These are phyloP conservation scores for Chromobotia macracanthus DNA, from an alignment of 2,797 vertebrate species.

Conservation along the genomic window DNA sequence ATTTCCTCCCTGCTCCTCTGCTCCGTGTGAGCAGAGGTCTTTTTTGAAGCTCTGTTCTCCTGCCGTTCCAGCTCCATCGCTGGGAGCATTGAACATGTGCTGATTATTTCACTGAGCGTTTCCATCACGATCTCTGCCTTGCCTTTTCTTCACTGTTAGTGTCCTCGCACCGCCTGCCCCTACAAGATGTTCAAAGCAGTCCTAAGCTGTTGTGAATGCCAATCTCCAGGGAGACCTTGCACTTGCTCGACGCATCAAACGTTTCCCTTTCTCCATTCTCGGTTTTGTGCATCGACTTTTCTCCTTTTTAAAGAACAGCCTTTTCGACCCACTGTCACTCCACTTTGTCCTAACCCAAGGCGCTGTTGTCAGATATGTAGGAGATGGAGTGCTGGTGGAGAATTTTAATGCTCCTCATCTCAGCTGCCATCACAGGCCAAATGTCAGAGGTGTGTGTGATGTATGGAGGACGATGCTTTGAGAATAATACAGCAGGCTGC, in stretches of 20 bases:
- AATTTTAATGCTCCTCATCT: conserved; percentile 32
- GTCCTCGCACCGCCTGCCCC: conserved; percentile 27
- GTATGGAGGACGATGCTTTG: conserved; percentile 20
- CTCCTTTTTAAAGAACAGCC: conserved; percentile 12
- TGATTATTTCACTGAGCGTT: conserved; percentile 57
- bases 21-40: conserved; percentile 28
- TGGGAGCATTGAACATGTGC: conserved; percentile 45
- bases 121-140: conserved; percentile 45
- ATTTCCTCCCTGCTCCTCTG: conserved; percentile 27
- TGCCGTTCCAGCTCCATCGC: conserved; percentile 20
- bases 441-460: conserved; percentile 39
- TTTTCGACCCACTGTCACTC: conserved; percentile 26
- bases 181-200: conserved; percentile 41
- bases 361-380: conserved; percentile 27
- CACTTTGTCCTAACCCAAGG: conserved; percentile 41
- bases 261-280: conserved; percentile 15
- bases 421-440: conserved; percentile 29
- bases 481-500: conserved; percentile 32
- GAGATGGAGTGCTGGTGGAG: conserved; percentile 33
- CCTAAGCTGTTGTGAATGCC: conserved; percentile 37
- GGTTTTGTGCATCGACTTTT: neutral
- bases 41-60: conserved; percentile 42
- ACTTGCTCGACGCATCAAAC: conserved; percentile 20
- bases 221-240: conserved; percentile 15
- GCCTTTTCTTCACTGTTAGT: conserved; percentile 43